Evolutionary conservation across 1,140 invertebrate genomes (phyloP), one percentile per base, ranked within the genome.

Genomic region (Mycetomoellerius zeteki): DNA sequence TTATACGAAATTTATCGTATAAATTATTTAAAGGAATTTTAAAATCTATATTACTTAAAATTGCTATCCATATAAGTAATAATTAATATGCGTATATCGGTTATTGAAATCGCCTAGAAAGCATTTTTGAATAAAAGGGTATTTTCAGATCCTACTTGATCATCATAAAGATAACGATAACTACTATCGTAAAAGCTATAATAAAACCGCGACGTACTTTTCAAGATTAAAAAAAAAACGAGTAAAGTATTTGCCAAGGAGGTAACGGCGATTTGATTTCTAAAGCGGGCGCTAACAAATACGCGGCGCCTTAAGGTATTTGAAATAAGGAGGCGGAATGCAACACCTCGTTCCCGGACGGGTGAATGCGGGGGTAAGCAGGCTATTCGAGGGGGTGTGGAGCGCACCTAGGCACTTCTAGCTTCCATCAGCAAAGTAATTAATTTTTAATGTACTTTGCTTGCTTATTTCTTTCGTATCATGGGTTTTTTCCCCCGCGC

Each of bases 391-490:
- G 82, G 90, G 92, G 91, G 89, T 90, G 90, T 91, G 76, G 76
- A 86, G 85, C 85, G 89, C 90, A 92, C 91, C 80, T 93, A 93
- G 93, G 93, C 92, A 94, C 94, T 94, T 94, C 94, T 95, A 95
- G 94, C 93, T 95, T 95, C 94, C 95, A 95, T 95, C 95, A 95
- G 94, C 94, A 93, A 93, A 95, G 94, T 95, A 95, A 95, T 95
- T 95, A 95, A 95, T 95, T 95, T 95, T 95, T 95, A 95, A 95
- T 95, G 94, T 94, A 95, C 94, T 95, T 95, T 95, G 93, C 93
- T 94, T 93, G 94, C 94, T 95, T 95, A 95, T 95, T 95, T 95
- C 93, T 95, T 95, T 95, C 94, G 93, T 94, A 95, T 95, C 93
- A 94, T 92, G 92, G 92, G 72, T 94, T 93, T 93, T 94, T 94